Conservation (phyloP, 30 jellyfish, hydroid and myxozoan species). For the Catostylus mosaicus region DNA sequence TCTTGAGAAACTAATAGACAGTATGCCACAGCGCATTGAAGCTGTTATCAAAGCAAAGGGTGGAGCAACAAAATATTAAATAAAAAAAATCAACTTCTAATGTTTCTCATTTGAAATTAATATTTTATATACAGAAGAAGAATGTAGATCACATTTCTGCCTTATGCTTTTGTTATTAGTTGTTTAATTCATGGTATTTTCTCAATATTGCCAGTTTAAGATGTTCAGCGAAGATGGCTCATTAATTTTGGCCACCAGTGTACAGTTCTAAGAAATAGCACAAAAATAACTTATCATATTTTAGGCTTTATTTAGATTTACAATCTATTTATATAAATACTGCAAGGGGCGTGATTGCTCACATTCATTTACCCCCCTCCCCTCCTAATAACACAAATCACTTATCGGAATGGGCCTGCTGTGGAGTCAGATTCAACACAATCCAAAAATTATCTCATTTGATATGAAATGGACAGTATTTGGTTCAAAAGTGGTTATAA, state of each 20-base stretch:
- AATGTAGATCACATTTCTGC: neutral
- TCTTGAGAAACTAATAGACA: neutral
- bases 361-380: too few species aligned
- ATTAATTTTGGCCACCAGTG: conserved; percentile 1
- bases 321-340: too few species aligned
- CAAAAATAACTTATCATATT: too few species aligned
- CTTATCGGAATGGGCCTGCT: too few species aligned
- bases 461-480: too few species aligned
- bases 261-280: too few species aligned
- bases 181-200: neutral
- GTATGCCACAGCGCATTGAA: neutral
- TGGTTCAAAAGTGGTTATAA: too few species aligned
- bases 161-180: neutral
- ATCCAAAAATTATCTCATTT: too few species aligned
- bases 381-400: too few species aligned
- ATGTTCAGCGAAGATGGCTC: neutral
- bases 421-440: too few species aligned
- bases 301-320: too few species aligned
- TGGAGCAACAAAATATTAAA: neutral
- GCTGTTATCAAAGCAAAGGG: conserved; percentile 1
- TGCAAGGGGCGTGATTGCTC: too few species aligned
- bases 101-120: neutral
- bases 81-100: neutral
- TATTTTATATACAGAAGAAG: neutral
- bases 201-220: neutral